Base-by-base conservation (phyloP, 2,113 vertebrate species). In the Elachura formosa region DNA sequence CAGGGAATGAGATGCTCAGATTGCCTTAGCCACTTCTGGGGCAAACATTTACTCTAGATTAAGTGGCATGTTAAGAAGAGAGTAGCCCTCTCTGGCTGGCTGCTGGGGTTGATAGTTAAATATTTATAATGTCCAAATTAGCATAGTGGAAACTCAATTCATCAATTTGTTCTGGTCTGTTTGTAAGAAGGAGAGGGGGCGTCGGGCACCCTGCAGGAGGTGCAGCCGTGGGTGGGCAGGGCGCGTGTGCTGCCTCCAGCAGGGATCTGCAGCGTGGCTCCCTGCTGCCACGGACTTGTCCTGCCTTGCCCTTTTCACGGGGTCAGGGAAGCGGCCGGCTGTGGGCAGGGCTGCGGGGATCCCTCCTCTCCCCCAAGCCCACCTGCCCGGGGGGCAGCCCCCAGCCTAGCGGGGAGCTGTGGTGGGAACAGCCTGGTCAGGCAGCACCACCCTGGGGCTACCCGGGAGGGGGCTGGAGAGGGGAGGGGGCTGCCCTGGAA, bases 41-140 rank as follows among this genome's bases (percentile, higher is more conserved):
- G 87, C 96, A 97, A 98, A 95, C 97, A 73, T 98, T 98, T 97
- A 96, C 97, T 98, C 97, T 96, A 96, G 97, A 96, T 98, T 96
- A 97, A 97, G 96, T 96, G 96, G 90, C 94, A 86, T 72, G 96
- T 96, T 95, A 97, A 97, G 96, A 81, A 93, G 93, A 96, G 88
- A 43, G 80, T 83, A 94, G 73, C 72, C 77, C 79, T 97, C 94
- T 96, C 94, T 96, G 96, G 94, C 97, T 98, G 96, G 94, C 97
- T 97, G 97, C 96, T 97, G 93, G 93, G 91, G 90, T 73, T 97
- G 96, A 92, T 97, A 95, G 97, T 98, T 98, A 98, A 98, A 98
- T 98, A 98, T 98, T 98, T 98, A 98, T 98, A 97, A 97, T 89
- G 94, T 97, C 96, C 97, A 96, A 97, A 98, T 98, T 98, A 98